Base-by-base conservation (phyloP, 1,140 invertebrate genomes). In the Apis florea region DNA sequence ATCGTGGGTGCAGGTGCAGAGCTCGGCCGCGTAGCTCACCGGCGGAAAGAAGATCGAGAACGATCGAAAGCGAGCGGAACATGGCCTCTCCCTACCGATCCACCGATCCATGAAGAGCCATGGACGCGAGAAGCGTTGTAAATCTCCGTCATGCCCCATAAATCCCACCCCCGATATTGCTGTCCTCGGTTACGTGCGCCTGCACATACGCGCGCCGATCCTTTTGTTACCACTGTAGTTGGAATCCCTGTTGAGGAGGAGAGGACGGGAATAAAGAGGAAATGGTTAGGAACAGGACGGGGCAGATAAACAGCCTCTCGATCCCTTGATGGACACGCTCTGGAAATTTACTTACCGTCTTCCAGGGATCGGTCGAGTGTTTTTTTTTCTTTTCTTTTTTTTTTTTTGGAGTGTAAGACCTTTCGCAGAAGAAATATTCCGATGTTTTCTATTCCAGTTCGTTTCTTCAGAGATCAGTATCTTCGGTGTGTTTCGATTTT, bases 101-200 rank as follows among this genome's bases (percentile, higher is more conserved):
- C 85, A 84, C 71, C 86, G 85, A 87, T 87, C 85, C 86, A 79
- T 88, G 86, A 88, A 88, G 83, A 83, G 79, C 71, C 72, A 68
- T 70, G 83, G 83, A 88, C 83, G 83, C 82, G 75, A 87, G 82
- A 82, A 79, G 75, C 85, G 83, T 87, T 79, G 86, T 88, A 88
- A 88, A 85, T 88, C 86, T 87, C 86, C 71, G 85, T 88, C 85
- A 87, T 85, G 86, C 83, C 81, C 85, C 86, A 87, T 88, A 88
- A 88, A 88, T 88, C 84, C 83, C 86, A 88, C 85, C 83, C 86
- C 76, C 79, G 73, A 83, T 83, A 85, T 58, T 70, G 63, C 72
- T 79, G 75, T 82, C 78, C 70, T 69, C 83, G 82, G 74, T 78
- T 86, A 68, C 84, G 54, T 75, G 67, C 54, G 72, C 66, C 73